These are phyloP conservation scores for Dufourea novaeangliae DNA, from an alignment of 1,140 invertebrate genomes.

Conservation along the genomic window DNA sequence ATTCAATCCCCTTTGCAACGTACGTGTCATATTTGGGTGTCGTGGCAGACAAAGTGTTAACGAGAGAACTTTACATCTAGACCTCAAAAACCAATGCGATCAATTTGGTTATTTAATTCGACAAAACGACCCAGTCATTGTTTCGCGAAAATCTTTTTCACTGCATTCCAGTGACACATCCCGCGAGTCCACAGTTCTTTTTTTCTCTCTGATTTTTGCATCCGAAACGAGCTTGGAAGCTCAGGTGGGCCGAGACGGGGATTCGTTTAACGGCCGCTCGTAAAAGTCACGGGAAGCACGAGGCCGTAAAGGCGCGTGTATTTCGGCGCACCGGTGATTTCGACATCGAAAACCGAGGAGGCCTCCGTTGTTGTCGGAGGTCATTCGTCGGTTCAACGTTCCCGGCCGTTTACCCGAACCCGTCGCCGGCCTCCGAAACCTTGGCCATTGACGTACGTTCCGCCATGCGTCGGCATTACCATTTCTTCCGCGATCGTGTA, in stretches of 20 bases:
- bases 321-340: constrained; percentile 45
- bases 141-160: not conserved
- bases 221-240: constrained; percentile 5
- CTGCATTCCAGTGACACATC: not conserved
- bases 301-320: constrained; percentile 41
- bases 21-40: no score
- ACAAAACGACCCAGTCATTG: no score
- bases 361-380: constrained; percentile 72
- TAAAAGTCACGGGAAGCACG: constrained; percentile 47
- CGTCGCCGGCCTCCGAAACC: constrained; percentile 51
- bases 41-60: no score
- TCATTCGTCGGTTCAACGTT: constrained; percentile 72
- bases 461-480: constrained; percentile 45
- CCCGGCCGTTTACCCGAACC: constrained; percentile 68
- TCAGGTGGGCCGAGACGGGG: not conserved
- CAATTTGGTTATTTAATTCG: no score
- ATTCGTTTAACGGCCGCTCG: constrained; percentile 54
- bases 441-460: constrained; percentile 55
- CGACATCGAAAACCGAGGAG: constrained; percentile 58
- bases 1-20: no score
- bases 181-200: no score
- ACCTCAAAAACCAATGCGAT: no score
- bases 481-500: constrained; percentile 26
- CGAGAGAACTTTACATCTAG: no score
- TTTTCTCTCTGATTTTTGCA: not conserved